Evolutionary conservation across 2,888 invertebrate species (phyloP), one percentile per base, ranked within the genome.

Genomic region (Lithophane semibrunnea): DNA sequence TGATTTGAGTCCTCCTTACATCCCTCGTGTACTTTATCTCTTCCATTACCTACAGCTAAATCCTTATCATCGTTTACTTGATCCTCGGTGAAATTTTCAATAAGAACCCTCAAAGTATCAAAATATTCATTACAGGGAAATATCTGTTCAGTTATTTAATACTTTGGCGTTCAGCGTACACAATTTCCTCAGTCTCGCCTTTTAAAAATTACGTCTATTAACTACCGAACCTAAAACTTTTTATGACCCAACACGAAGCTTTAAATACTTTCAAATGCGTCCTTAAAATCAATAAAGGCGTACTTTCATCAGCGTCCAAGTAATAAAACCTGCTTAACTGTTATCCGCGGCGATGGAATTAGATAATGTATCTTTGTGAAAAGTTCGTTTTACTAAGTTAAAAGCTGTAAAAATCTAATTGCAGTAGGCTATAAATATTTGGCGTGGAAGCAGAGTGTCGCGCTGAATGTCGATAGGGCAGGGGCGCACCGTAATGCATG

Each of bases 251-350:
- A 92, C 91, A 93, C 92, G 92, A 93, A 92, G 92, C 93, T 93
- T 94, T 94, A 94, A 96, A 96, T 94, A 94, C 94, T 94, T 93
- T 93, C 89, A 94, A 95, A 95, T 92, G 93, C 91, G 92, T 92
- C 92, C 94, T 95, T 94, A 95, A 95, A 95, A 95, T 95, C 95
- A 95, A 95, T 96, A 95, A 96, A 95, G 88, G 92, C 92, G 94
- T 95, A 94, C 93, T 95, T 95, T 94, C 94, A 95, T 95, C 94
- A 95, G 91, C 93, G 92, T 92, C 90, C 90, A 90, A 91, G 95
- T 94, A 95, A 96, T 96, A 96, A 96, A 96, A 95, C 88, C 91
- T 91, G 91, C 92, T 95, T 96, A 94, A 96, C 91, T 94, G 95
- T 94, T 93, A 95, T 94, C 94, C 94, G 89, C 87, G 92, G 92